Conservation (phyloP, 53 echinoderm and acorn worm species). For the Paracentrotus lividus region DNA sequence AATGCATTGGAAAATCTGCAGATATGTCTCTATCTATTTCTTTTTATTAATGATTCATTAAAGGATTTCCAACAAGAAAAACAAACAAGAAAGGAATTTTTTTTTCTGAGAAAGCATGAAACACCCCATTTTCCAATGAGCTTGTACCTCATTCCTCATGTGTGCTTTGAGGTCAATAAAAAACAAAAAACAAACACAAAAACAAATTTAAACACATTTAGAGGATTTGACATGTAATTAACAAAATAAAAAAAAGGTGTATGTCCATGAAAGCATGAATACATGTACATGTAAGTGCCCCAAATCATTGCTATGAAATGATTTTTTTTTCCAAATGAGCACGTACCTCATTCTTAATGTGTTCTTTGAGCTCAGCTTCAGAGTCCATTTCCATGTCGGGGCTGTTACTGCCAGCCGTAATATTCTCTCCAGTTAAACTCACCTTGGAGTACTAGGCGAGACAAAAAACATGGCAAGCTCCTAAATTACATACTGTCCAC, state of each 20-base stretch:
- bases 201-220: background rate
- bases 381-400: constrained; percentile 58
- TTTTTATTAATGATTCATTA: too few species aligned
- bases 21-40: too few species aligned
- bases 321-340: background rate
- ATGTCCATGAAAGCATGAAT: background rate
- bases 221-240: background rate
- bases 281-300: background rate
- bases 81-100: too few species aligned
- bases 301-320: constrained; percentile 10
- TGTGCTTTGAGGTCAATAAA: too few species aligned
- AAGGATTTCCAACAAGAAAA: too few species aligned
- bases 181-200: too few species aligned
- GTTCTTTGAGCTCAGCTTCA: constrained; percentile 66
- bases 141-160: too few species aligned
- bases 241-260: too few species aligned
- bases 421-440: constrained; percentile 33
- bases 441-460: constrained; percentile 41
- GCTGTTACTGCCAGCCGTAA: constrained; percentile 56
- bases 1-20: too few species aligned
- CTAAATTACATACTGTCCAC: constrained; percentile 31
- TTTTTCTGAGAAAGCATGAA: too few species aligned
- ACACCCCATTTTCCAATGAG: too few species aligned
- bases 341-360: constrained; percentile 69
- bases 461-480: constrained; percentile 54